These are phyloP conservation scores for Clanis bilineata DNA, from an alignment of 2,888 invertebrate species.

Conservation along the genomic window DNA sequence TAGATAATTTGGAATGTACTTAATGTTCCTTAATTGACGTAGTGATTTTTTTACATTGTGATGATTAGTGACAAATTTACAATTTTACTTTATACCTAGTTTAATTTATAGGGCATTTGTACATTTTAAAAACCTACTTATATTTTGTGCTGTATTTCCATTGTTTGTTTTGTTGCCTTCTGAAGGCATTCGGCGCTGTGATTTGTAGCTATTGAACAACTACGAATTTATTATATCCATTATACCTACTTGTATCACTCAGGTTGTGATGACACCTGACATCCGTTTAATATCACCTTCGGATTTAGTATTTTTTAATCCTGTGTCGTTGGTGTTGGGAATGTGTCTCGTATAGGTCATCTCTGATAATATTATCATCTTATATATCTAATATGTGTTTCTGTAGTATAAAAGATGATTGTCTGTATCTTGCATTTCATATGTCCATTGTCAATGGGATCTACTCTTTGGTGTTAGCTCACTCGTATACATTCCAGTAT, in stretches of 20 bases:
- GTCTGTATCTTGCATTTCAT: conserved; percentile 1
- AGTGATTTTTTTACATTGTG: conserved; percentile 1
- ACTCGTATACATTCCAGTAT: conserved; percentile 13
- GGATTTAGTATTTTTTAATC: background rate
- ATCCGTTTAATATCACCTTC: background rate
- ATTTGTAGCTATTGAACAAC: background rate
- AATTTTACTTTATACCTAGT: background rate
- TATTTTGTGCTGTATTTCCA: conserved; percentile 2
- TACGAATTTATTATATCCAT: conserved; percentile 11
- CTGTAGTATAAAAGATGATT: background rate
- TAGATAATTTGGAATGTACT: background rate
- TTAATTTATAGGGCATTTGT: conserved; percentile 10
- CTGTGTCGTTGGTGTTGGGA: conserved; percentile 7
- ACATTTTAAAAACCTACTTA: background rate
- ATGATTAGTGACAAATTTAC: background rate
- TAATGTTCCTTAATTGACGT: background rate
- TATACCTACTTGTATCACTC: conserved; percentile 3
- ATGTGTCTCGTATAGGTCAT: background rate
- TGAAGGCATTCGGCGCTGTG: background rate
- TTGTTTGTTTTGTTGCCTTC: conserved; percentile 13
- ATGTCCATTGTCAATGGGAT: conserved; percentile 3
- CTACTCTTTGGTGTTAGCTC: background rate
- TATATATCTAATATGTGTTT: background rate
- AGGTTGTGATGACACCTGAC: conserved; percentile 16
- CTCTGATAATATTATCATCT: background rate